Base-by-base conservation (phyloP, 1,140 invertebrate genomes). In the Pogonognathellus flavescens region DNA sequence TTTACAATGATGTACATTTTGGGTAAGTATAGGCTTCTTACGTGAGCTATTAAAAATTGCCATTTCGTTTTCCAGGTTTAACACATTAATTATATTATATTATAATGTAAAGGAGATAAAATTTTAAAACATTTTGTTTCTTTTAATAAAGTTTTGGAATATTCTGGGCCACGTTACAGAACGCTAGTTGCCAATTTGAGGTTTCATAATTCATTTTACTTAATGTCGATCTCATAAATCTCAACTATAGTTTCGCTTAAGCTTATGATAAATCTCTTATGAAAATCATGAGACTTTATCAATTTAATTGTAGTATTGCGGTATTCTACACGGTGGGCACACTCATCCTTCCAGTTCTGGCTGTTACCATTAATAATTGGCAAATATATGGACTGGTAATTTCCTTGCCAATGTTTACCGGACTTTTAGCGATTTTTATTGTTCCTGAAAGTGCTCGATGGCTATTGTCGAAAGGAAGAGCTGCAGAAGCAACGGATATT, bases 1-100 rank as follows among this genome's bases (percentile, higher is more conserved):
- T 97, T 97, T 90, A 96, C 96, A 16, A 96, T 97, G 95, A 97
- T 97, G 95, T 97, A 97, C 87, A 97, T 97, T 90, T 91, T 97
- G 87, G 95, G 95, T 96, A 91, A 93, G 92, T 91, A 41, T 41
- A 41, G n/a, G n/a, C n/a, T n/a, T n/a, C n/a, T n/a, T n/a, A n/a
- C n/a, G n/a, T n/a, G n/a, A n/a, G n/a, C n/a, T n/a, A n/a, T n/a
- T n/a, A n/a, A n/a, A n/a, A n/a, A n/a, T n/a, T n/a, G n/a, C n/a
- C n/a, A n/a, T n/a, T n/a, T n/a, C n/a, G n/a, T n/a, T n/a, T n/a
- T n/a, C n/a, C n/a, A n/a, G n/a, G n/a, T n/a, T n/a, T n/a, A n/a
- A n/a, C n/a, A n/a, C n/a, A n/a, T n/a, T n/a, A n/a, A n/a, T n/a
- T n/a, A n/a, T n/a, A n/a, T n/a, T n/a, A n/a, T n/a, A n/a, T n/a